Evolutionary conservation across 1,140 invertebrate genomes (phyloP).

Genomic region (Globodera rostochiensis): DNA sequence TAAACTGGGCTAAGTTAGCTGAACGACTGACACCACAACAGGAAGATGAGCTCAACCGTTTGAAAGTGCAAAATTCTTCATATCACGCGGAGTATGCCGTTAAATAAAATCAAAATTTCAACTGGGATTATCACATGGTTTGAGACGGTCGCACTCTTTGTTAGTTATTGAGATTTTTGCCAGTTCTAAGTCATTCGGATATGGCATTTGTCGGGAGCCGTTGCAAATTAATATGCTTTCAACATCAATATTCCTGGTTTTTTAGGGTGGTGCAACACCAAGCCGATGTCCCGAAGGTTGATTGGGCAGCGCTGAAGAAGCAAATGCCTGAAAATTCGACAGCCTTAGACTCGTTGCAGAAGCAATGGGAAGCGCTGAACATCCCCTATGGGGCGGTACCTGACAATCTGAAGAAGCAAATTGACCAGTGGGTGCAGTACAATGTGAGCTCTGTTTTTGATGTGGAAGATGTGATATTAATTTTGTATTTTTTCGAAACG

Average conservation of each 20-base stretch:
- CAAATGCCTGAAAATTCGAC: constrained; percentile 58
- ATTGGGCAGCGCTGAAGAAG: constrained; percentile 64
- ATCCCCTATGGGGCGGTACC: constrained; percentile 61
- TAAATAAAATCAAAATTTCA: constrained; percentile 21
- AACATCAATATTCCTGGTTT: neutral
- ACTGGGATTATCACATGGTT: too few relatives aligned
- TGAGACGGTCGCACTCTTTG: too few relatives aligned
- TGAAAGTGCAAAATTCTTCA: constrained; percentile 59
- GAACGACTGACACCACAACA: constrained; percentile 55
- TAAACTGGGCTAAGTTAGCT: constrained; percentile 62
- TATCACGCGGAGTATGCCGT: constrained; percentile 50
- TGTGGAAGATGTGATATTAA: neutral
- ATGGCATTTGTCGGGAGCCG: too few relatives aligned
- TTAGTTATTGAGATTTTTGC: too few relatives aligned
- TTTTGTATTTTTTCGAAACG: neutral
- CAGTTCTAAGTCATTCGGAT: too few relatives aligned
- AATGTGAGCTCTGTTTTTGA: constrained; percentile 49
- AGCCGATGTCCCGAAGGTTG: constrained; percentile 61
- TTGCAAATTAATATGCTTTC: too few relatives aligned
- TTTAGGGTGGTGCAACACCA: constrained; percentile 57
- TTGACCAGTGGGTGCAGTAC: constrained; percentile 59
- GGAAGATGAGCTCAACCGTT: constrained; percentile 51
- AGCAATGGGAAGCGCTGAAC: constrained; percentile 63
- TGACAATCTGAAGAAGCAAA: constrained; percentile 52
- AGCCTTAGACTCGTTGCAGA: constrained; percentile 60